Base-by-base conservation (phyloP, 2,113 vertebrate species). In the Turnix velox region DNA sequence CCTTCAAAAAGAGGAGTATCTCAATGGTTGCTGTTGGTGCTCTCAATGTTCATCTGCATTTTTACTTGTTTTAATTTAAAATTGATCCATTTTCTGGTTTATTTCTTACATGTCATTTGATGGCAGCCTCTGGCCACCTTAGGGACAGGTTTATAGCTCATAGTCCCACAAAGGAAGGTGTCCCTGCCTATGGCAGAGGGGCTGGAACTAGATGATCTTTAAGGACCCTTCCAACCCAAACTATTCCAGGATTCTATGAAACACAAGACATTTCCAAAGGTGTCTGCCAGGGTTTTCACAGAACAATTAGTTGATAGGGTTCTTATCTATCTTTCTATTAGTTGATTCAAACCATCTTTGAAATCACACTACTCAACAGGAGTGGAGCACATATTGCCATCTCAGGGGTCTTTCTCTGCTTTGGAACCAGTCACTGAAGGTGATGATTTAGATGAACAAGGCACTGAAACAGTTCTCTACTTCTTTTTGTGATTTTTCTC, bases 361-460 rank as follows among this genome's bases (percentile, higher is more conserved):
- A 85, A 87, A 57, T 16, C 16, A 3, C 2, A 2, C 18, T 57
- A 4, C 63, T 65, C 37, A 31, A 22, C 49, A 66, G 27, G 72
- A 67, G 30, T 51, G n/a, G 30, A 4, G 2, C 18, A 33, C 0
- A 0, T 17, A 7, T 18, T 51, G 66, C 54, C 57, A 6, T 8
- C 7, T 13, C 43, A 3, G 2, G 37, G 18, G 0, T 71, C 7
- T 4, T 68, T 62, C 45, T 6, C 45, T 27, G 18, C 11, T 90
- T 82, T 20, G 18, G 45, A 72, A 2, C 16, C 25, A 15, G 46
- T 1, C 42, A 30, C 7, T 12, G 24, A 65, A 48, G 22, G 16
- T 0, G 2, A 35, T 18, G 4, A 16, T 54, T 79, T 49, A 2
- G 4, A 1, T 77, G 31, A 49, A 39, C 18, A n/a, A n/a, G n/a